phyloP scores from a whole-genome alignment of 2,888 invertebrate species.

The Mechanitis mazaeus region DNA sequence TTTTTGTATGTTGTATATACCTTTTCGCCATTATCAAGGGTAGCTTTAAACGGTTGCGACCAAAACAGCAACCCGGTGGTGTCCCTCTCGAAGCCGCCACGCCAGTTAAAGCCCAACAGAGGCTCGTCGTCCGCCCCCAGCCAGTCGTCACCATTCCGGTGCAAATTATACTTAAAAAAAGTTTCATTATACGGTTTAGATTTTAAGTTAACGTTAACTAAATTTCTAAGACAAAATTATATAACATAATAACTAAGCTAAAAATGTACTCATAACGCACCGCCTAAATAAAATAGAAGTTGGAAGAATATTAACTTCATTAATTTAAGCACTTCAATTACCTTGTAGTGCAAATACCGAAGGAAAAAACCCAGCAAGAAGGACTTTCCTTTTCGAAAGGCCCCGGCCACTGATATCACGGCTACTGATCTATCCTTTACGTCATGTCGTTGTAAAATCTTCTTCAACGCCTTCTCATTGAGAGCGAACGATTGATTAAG shows the following conservation, averaged over 20 bases:
- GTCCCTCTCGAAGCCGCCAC: constrained; percentile 95
- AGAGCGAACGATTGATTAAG: constrained; percentile 92
- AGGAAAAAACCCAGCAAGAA: constrained; percentile 98
- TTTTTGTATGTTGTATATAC: constrained; percentile 40
- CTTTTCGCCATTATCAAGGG: constrained; percentile 84
- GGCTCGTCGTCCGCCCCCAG: constrained; percentile 89
- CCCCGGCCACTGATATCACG: constrained; percentile 97
- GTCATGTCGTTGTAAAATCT: constrained; percentile 85
- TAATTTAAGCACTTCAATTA: constrained; percentile 42
- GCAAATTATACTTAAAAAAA: constrained; percentile 49
- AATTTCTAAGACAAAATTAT: no score
- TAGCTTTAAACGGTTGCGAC: constrained; percentile 94
- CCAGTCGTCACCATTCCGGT: constrained; percentile 82
- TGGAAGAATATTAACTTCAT: not conserved
- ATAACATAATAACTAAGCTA: no score
- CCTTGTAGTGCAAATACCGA: constrained; percentile 91
- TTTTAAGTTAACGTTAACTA: no score
- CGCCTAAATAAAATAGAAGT: not conserved
- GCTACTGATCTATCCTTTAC: constrained; percentile 90
- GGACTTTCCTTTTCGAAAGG: constrained; percentile 98
- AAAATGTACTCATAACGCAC: no score
- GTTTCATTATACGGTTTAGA: no score
- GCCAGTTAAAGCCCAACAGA: constrained; percentile 94
- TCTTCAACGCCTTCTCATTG: constrained; percentile 86
- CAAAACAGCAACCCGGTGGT: constrained; percentile 98